A percentile compares a stretch with the other conserved stretches of the same genome.
Evolutionary conservation across 1,140 invertebrate genomes (phyloP).

Genomic region (Lepidurus arcticus): DNA sequence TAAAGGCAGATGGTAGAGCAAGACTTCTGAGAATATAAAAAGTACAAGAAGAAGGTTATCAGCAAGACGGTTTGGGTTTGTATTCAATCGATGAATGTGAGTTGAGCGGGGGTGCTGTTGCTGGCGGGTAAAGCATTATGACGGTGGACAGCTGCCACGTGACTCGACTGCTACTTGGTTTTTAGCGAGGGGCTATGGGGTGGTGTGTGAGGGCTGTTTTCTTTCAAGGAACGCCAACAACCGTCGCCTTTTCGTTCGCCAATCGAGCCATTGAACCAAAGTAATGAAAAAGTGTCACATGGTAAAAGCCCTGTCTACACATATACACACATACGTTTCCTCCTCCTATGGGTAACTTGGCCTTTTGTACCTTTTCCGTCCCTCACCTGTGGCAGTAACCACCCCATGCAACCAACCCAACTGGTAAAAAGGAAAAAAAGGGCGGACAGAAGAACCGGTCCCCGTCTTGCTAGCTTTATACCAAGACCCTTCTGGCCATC

Average conservation of each 20-base stretch:
- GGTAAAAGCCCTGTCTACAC: neutral
- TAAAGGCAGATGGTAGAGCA: neutral
- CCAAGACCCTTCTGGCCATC: constrained; percentile 8
- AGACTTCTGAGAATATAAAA: neutral
- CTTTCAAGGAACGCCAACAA: neutral
- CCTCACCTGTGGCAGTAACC: constrained; percentile 9
- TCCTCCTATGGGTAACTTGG: neutral
- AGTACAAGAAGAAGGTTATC: neutral
- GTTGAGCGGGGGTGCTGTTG: neutral
- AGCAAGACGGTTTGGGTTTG: neutral
- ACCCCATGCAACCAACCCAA: neutral
- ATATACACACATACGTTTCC: neutral
- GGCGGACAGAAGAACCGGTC: constrained; percentile 12
- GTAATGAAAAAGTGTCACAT: neutral
- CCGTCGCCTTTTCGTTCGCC: neutral
- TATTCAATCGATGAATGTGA: constrained; percentile 1
- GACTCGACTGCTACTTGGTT: neutral
- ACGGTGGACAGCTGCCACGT: constrained; percentile 16
- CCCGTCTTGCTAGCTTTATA: constrained; percentile 11
- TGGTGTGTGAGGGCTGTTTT: neutral
- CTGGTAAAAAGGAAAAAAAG: neutral
- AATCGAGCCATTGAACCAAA: too few species aligned
- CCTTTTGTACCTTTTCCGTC: neutral
- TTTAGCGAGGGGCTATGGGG: neutral
- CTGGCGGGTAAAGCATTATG: neutral